Conservation (phyloP, 2,113 vertebrate genomes). For the Nesoenas mayeri region DNA sequence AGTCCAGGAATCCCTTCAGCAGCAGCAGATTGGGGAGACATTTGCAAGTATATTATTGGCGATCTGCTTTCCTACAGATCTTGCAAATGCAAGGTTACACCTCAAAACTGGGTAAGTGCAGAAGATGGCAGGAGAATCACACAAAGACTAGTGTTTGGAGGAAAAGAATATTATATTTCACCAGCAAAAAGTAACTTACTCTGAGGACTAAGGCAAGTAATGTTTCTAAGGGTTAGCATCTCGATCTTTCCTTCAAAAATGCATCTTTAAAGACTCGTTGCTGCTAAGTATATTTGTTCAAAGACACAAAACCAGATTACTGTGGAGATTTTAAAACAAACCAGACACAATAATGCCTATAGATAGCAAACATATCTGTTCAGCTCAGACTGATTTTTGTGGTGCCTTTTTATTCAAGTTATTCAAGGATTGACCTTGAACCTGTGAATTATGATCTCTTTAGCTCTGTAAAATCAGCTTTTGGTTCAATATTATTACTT, state of each 20-base stretch:
- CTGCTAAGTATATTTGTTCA: not conserved
- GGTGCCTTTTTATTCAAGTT: not conserved
- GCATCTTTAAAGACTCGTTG: not conserved
- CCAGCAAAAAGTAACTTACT: not conserved
- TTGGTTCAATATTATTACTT: slow-evolving; percentile 7
- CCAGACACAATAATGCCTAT: not conserved
- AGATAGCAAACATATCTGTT: not conserved
- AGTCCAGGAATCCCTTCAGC: not conserved
- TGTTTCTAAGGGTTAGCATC: not conserved
- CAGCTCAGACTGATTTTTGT: not conserved
- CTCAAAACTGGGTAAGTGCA: not conserved
- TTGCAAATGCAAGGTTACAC: not conserved
- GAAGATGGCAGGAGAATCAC: not conserved
- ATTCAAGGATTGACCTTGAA: slow-evolving; percentile 6
- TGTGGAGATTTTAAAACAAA: not conserved
- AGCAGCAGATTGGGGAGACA: not conserved
- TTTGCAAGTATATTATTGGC: not conserved
- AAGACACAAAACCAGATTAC: not conserved
- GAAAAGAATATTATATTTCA: not conserved
- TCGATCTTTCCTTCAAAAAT: not conserved
- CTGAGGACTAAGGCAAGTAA: not conserved
- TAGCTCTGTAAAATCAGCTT: slow-evolving; percentile 5
- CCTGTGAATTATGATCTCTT: not conserved
- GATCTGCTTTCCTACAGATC: not conserved
- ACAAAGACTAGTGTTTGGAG: not conserved